Evolutionary conservation across 2,888 invertebrate species (phyloP).

Genomic region (Baronia brevicornis): DNA sequence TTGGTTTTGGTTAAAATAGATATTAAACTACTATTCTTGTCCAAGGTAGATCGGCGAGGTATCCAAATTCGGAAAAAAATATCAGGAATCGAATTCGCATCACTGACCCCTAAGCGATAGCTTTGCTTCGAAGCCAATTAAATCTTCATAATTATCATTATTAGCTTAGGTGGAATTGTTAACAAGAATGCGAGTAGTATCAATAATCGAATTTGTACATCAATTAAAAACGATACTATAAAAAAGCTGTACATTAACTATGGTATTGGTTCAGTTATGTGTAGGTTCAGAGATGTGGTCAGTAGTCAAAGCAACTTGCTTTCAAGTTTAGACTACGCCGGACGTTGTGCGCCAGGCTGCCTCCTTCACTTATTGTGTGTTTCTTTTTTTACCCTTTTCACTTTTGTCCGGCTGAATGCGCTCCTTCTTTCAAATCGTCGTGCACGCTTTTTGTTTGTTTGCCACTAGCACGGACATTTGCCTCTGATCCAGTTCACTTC

Average conservation of each 20-base stretch:
- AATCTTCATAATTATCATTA: too few relatives aligned
- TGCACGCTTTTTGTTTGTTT: slow-evolving; percentile 49
- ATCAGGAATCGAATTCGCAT: too few relatives aligned
- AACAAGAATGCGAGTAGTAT: too few relatives aligned
- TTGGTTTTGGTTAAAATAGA: too few relatives aligned
- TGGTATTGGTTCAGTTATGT: slow-evolving; percentile 26
- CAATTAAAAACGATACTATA: slow-evolving; percentile 15
- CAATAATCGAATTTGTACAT: slow-evolving; percentile 11
- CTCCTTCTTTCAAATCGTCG: slow-evolving; percentile 43
- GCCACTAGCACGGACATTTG: slow-evolving; percentile 53
- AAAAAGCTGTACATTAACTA: slow-evolving; percentile 4
- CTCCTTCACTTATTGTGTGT: slow-evolving; percentile 56
- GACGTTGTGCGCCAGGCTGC: slow-evolving; percentile 40
- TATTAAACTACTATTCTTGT: too few relatives aligned
- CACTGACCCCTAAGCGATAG: too few relatives aligned
- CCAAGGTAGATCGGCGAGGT: too few relatives aligned
- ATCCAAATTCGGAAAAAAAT: too few relatives aligned
- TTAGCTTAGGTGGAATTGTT: too few relatives aligned
- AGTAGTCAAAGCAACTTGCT: slow-evolving; percentile 45
- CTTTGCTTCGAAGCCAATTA: too few relatives aligned
- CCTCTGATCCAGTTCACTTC: slow-evolving; percentile 37
- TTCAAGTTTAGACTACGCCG: slow-evolving; percentile 46
- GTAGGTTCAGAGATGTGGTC: slow-evolving; percentile 45
- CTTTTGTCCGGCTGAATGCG: slow-evolving; percentile 50
- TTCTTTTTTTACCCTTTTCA: slow-evolving; percentile 51